Evolutionary conservation across 2,797 vertebrate species (phyloP).

Genomic region (Pangasius krempfi): DNA sequence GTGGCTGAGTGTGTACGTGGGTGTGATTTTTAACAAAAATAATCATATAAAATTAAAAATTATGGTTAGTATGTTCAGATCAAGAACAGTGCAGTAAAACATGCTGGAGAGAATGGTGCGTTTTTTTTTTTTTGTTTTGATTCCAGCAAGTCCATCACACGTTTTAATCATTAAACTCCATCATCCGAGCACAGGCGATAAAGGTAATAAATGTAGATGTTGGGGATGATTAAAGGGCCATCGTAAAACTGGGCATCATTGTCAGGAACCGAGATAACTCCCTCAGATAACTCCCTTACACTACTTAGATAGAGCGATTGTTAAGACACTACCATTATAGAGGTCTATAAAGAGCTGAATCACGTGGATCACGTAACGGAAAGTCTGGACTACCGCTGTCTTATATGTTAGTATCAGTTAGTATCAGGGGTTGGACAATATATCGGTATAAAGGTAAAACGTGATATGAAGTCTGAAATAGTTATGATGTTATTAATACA

Average conservation of each 20-base stretch:
- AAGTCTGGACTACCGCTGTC: not conserved
- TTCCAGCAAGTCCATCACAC: not conserved
- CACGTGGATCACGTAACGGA: not conserved
- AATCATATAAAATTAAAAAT: not conserved
- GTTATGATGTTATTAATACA: not conserved
- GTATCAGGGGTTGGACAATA: not conserved
- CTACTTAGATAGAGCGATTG: not conserved
- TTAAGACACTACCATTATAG: not conserved
- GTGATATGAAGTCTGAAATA: not conserved
- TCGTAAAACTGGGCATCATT: not conserved
- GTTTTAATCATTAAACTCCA: not conserved
- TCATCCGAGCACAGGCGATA: not conserved
- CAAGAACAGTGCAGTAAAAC: not conserved
- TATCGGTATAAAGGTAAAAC: not conserved
- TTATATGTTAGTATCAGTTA: not conserved
- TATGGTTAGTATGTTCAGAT: not conserved
- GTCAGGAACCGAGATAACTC: slow-evolving; percentile 14
- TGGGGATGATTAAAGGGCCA: not conserved
- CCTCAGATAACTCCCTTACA: not conserved
- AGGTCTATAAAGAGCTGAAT: slow-evolving; percentile 3
- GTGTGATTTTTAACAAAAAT: not conserved
- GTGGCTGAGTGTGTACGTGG: not conserved
- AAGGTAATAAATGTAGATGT: slow-evolving; percentile 9
- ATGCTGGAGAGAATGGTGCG: not conserved
- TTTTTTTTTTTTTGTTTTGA: not conserved